Percentiles rank a stretch among this genome's conserved stretches.
These are phyloP conservation scores for Myocastor coypus DNA, from an alignment of 2,113 vertebrate genomes.

Conservation along the genomic window DNA sequence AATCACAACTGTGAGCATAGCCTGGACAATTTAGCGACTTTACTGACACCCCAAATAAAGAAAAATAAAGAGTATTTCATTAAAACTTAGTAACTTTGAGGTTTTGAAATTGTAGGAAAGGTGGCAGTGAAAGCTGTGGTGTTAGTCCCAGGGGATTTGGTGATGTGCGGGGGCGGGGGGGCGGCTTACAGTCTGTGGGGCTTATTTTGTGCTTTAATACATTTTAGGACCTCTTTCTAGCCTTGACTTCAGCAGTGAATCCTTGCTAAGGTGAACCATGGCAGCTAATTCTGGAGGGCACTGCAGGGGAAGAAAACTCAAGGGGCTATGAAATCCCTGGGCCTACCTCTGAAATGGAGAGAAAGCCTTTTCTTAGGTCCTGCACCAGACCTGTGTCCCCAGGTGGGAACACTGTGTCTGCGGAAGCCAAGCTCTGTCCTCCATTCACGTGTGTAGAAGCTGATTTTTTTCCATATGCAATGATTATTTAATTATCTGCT, in stretches of 20 bases:
- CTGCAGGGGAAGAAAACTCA: neutral
- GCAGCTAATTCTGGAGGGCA: neutral
- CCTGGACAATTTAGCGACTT: neutral
- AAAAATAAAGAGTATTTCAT: neutral
- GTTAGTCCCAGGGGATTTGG: neutral
- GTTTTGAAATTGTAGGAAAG: neutral
- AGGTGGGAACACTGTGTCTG: neutral
- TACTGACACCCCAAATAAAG: neutral
- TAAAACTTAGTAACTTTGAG: neutral
- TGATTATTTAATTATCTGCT: neutral
- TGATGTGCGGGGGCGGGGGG: neutral
- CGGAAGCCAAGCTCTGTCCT: neutral
- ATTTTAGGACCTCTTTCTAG: neutral
- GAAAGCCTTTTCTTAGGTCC: neutral
- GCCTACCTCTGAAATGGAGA: neutral
- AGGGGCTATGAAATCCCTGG: neutral
- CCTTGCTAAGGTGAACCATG: neutral
- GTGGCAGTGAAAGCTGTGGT: too few species aligned
- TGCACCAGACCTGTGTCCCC: neutral
- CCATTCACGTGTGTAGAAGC: neutral
- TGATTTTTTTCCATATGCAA: neutral
- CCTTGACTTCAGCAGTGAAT: neutral
- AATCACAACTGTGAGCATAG: neutral
- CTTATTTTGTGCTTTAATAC: neutral
- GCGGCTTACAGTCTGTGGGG: neutral